Evolutionary conservation across 2,888 invertebrate species (phyloP), one percentile per base, ranked within the genome.

Genomic region (Eilema sororculum): DNA sequence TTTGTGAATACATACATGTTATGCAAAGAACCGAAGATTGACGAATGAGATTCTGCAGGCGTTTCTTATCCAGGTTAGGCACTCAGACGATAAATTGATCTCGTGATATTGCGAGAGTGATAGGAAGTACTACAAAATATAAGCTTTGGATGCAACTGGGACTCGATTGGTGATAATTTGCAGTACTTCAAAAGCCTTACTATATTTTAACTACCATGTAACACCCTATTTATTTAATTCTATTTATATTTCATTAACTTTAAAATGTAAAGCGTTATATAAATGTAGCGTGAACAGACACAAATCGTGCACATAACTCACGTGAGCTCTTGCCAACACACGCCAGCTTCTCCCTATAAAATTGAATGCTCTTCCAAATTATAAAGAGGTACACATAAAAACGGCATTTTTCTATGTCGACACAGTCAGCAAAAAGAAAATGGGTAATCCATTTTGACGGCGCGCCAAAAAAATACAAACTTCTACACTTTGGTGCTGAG

Each of bases 361-460:
- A 71, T 73, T 75, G 71, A 74, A 81, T 78, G 68, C 71, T 75
- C 72, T 75, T 72, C 72, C 72, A 73, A 79, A 79, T 84, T 82
- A 83, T 76, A 78, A 83, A 80, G 74, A 75, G 78, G 72, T 78
- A 73, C 78, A 72, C 73, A 84, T 78, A 80, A 81, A 81, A 79
- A 79, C 80, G 69, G 68, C 79, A 84, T 84, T 82, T 80, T 83
- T 84, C 82, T 83, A 82, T 82, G 78, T 81, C 75, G 63, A 84
- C 79, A 83, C 81, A 76, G 78, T 74, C 82, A 74, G 75, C 83
- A 78, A 84, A 85, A 87, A 86, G 80, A 87, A 88, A 88, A 88
- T 84, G 79, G 84, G 82, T 87, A 85, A 90, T 88, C 84, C 85
- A 84, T 88, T 89, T 86, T 85, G 87, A 86, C 86, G 82, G 85